Conservation (phyloP, 2,113 vertebrate species). For the Tapirus terrestris region DNA sequence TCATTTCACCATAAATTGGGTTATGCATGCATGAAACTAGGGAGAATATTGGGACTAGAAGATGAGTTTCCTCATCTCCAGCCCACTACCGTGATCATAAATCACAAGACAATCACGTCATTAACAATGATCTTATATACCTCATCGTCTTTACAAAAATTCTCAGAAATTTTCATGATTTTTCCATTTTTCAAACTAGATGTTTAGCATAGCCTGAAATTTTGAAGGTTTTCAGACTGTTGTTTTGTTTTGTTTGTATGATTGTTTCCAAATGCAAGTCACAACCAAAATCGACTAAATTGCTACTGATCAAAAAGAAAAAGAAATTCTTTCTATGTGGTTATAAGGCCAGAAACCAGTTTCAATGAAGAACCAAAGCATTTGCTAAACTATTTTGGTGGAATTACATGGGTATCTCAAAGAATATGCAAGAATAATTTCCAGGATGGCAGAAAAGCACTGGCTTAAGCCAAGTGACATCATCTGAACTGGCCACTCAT, state of each 20-base stretch:
- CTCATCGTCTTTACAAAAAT: not conserved
- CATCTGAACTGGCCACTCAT: not conserved
- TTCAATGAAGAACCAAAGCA: slow-evolving; percentile 28
- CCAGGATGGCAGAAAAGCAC: not conserved
- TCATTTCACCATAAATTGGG: not conserved
- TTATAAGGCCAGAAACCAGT: not conserved
- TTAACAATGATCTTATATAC: not conserved
- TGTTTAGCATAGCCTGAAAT: not conserved
- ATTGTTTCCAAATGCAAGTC: slow-evolving; percentile 48
- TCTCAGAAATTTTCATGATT: not conserved
- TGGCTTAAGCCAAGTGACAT: not conserved
- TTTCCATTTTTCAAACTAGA: not conserved
- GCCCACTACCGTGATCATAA: not conserved
- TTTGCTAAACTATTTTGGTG: slow-evolving; percentile 47
- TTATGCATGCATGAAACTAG: not conserved
- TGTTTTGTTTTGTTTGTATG: not conserved
- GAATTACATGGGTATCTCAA: slow-evolving; percentile 60
- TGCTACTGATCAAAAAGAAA: slow-evolving; percentile 64
- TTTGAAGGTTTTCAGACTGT: not conserved
- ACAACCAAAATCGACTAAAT: slow-evolving; percentile 1
- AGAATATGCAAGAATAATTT: not conserved
- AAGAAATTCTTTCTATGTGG: slow-evolving; percentile 37
- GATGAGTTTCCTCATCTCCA: not conserved
- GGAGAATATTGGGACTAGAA: not conserved
- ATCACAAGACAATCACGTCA: not conserved